Conservation (phyloP, 1,140 invertebrate genomes). For the Zaprionus kolodkinae region DNA sequence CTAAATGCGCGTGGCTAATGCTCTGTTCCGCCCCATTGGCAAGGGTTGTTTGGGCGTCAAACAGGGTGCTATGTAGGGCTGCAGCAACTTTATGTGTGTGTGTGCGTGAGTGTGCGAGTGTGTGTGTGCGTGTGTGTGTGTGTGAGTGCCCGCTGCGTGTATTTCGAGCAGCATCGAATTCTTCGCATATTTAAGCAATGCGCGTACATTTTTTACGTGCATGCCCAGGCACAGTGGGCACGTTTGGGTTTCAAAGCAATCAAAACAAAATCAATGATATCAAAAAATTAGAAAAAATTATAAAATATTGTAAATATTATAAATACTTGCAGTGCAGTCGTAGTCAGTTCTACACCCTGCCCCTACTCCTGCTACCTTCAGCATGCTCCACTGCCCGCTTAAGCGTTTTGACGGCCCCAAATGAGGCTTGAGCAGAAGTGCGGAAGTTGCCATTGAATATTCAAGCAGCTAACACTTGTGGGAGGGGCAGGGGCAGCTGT, state of each 20-base stretch:
- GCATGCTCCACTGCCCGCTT: constrained; percentile 23
- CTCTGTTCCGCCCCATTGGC: constrained; percentile 46
- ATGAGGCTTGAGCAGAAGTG: constrained; percentile 59
- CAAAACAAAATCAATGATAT: neutral
- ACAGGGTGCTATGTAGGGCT: neutral
- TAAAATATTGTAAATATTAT: constrained; percentile 1
- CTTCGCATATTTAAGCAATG: constrained; percentile 69
- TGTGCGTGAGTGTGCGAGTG: constrained; percentile 22
- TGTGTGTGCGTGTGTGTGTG: constrained; percentile 22
- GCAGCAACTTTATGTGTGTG: neutral
- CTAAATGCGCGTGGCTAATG: constrained; percentile 80
- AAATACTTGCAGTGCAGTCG: neutral
- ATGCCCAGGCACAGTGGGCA: constrained; percentile 2
- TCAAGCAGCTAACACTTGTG: constrained; percentile 63
- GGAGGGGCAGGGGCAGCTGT: neutral
- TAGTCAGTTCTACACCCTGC: neutral
- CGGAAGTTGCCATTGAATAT: constrained; percentile 79
- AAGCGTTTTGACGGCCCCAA: constrained; percentile 62
- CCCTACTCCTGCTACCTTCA: neutral
- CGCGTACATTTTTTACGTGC: constrained; percentile 60
- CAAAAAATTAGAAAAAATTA: neutral
- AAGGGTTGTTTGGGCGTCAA: constrained; percentile 60
- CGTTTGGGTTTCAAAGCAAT: neutral
- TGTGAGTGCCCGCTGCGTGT: constrained; percentile 20
- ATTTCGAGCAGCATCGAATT: constrained; percentile 60